A percentile compares a stretch with the other conserved stretches of the same genome.
Evolutionary conservation across 2,113 vertebrate genomes (phyloP).

Genomic region (Accipiter virgatus): DNA sequence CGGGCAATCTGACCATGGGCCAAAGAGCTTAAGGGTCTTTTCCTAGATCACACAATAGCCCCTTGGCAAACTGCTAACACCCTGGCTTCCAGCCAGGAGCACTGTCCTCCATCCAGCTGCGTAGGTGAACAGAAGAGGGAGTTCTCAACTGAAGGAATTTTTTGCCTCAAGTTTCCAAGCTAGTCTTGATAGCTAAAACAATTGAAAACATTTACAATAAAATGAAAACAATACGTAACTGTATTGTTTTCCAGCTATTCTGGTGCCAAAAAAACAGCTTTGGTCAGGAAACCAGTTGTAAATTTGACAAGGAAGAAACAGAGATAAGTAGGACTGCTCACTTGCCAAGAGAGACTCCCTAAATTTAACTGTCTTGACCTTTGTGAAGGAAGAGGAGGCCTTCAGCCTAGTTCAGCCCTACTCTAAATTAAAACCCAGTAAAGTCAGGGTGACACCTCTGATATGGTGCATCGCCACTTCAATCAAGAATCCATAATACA

Average conservation of each 20-base stretch:
- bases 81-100: background rate
- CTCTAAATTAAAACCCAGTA: background rate
- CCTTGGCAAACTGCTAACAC: background rate
- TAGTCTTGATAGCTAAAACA: constrained; percentile 16
- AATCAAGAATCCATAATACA: background rate
- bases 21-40: constrained; percentile 57
- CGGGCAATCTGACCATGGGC: background rate
- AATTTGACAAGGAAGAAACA: constrained; percentile 31
- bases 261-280: constrained; percentile 1
- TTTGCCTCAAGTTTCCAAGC: background rate
- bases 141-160: background rate
- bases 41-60: constrained; percentile 15
- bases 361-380: constrained; percentile 35
- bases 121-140: background rate
- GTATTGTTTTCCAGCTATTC: constrained; percentile 17
- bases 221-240: constrained; percentile 48
- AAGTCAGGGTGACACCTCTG: background rate
- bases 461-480: background rate
- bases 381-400: background rate
- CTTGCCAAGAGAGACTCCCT: constrained; percentile 54
- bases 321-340: background rate
- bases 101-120: background rate
- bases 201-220: background rate
- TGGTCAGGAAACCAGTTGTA: constrained; percentile 36
- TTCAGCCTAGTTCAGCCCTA: background rate